These are phyloP conservation scores for Nymphicus hollandicus DNA, from an alignment of 2,113 vertebrate genomes.

Conservation along the genomic window DNA sequence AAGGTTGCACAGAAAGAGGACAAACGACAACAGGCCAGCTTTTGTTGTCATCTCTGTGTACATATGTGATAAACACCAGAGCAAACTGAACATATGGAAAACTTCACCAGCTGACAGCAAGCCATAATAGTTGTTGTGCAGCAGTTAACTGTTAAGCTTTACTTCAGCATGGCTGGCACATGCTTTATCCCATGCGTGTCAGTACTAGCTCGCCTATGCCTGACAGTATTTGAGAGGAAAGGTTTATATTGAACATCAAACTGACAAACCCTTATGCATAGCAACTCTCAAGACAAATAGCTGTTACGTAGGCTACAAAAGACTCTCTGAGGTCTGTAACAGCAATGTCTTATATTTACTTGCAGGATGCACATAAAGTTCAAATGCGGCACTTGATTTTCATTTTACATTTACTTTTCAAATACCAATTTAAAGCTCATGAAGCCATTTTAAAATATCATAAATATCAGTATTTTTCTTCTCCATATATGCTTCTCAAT, in stretches of 20 bases:
- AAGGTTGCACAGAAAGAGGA: background rate
- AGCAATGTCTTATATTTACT: background rate
- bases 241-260: background rate
- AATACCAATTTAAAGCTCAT: background rate
- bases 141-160: background rate
- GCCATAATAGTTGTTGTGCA: background rate
- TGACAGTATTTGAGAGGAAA: background rate
- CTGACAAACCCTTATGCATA: background rate
- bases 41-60: background rate
- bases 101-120: background rate
- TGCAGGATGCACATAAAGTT: background rate
- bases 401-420: background rate
- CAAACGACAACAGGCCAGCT: background rate
- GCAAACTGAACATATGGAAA: background rate
- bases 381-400: background rate
- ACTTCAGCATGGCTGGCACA: background rate
- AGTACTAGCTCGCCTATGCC: background rate
- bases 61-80: background rate
- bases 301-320: background rate
- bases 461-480: background rate
- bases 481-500: background rate
- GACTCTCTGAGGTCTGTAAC: background rate
- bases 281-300: background rate
- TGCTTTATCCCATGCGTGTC: background rate
- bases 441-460: background rate